Percentiles rank a stretch among this genome's conserved stretches.
Conservation (phyloP, 2,888 invertebrate genomes). For the Drosophila mayaguana region DNA sequence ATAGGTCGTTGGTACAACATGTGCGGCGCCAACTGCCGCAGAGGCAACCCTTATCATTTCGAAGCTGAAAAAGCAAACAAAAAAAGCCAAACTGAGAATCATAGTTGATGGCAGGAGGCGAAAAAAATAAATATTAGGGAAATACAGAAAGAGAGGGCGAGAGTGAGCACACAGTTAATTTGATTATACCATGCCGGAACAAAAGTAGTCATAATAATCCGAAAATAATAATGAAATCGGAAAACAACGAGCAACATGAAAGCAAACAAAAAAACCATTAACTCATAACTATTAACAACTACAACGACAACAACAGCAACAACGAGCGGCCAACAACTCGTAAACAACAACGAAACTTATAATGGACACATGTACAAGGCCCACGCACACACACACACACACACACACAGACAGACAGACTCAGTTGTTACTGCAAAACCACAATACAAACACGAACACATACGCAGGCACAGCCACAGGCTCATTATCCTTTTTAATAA, state of each 20-base stretch:
- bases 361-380: constrained; percentile 77
- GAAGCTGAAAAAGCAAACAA: neutral
- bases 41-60: constrained; percentile 24
- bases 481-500: constrained; percentile 81
- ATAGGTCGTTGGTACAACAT: constrained; percentile 62
- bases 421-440: constrained; percentile 13
- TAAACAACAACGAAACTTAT: constrained; percentile 78
- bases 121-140: neutral
- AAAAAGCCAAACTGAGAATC: neutral
- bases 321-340: constrained; percentile 62
- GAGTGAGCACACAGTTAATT: constrained; percentile 62
- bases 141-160: no score
- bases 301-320: constrained; percentile 59
- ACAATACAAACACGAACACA: constrained; percentile 20
- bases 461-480: constrained; percentile 57
- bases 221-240: constrained; percentile 75
- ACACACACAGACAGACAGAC: constrained; percentile 30
- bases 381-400: constrained; percentile 28
- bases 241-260: constrained; percentile 53
- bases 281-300: constrained; percentile 81
- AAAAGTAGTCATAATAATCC: constrained; percentile 79
- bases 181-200: constrained; percentile 73
- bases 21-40: constrained; percentile 30
- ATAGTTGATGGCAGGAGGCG: constrained; percentile 36
- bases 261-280: constrained; percentile 77